These are phyloP conservation scores for Tragopan temminckii DNA, from an alignment of 2,797 vertebrate species.

Conservation along the genomic window DNA sequence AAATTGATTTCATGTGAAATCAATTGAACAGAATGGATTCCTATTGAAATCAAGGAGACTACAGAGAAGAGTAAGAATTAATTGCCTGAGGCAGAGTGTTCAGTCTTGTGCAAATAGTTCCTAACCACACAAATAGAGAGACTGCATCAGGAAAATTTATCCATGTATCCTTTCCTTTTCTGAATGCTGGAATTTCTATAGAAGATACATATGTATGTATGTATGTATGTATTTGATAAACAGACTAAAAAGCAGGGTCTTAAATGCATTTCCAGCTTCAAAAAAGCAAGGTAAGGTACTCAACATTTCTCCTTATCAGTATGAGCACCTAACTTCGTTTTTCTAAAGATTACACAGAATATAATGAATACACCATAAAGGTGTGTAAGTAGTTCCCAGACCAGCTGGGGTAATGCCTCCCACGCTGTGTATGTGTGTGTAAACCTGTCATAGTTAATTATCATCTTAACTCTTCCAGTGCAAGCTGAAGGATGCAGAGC, in stretches of 20 bases:
- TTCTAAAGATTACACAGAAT: not conserved
- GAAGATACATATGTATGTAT: not conserved
- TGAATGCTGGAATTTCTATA: not conserved
- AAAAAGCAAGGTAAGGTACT: not conserved
- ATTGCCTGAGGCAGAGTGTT: not conserved
- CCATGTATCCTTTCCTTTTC: not conserved
- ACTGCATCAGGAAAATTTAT: not conserved
- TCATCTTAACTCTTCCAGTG: not conserved
- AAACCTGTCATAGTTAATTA: not conserved
- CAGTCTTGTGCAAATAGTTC: not conserved
- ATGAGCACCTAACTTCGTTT: not conserved
- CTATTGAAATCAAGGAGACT: not conserved
- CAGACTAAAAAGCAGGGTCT: not conserved
- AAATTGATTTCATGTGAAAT: constrained; percentile 50
- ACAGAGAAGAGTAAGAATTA: not conserved
- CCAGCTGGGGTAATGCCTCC: not conserved
- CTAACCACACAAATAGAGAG: not conserved
- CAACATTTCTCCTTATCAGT: not conserved
- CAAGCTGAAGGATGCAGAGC: not conserved
- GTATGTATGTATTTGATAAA: no score
- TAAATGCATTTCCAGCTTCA: fast-evolving
- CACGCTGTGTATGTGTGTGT: not conserved
- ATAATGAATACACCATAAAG: not conserved
- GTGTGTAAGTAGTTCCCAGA: not conserved
- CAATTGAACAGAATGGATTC: not conserved